phyloP scores from a whole-genome alignment of 2,797 vertebrate genomes.

The Leptodactylus fallax region DNA sequence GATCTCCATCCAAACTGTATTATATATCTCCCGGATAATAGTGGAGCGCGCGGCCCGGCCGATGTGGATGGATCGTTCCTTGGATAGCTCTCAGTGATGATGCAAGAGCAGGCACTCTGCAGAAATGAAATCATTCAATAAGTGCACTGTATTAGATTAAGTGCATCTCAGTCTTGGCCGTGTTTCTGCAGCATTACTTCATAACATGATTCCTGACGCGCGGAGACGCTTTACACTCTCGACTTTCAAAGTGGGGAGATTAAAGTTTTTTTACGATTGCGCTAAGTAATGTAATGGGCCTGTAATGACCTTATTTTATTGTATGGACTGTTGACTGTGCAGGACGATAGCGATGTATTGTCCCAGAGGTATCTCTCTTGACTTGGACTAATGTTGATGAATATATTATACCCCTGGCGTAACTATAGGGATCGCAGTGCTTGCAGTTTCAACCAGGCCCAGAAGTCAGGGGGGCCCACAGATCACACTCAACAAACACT shows the following conservation, averaged over 20 bases:
- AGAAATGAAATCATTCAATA: constrained; percentile 53
- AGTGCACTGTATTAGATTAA: constrained; percentile 56
- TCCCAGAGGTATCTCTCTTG: too few relatives aligned
- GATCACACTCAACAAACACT: too few relatives aligned
- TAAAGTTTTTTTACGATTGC: constrained; percentile 13
- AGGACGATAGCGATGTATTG: too few relatives aligned
- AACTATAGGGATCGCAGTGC: too few relatives aligned
- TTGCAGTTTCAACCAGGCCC: too few relatives aligned
- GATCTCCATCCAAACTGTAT: constrained; percentile 27
- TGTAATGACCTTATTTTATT: not conserved
- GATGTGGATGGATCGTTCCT: not conserved
- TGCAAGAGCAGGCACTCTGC: constrained; percentile 46
- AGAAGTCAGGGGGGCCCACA: too few relatives aligned
- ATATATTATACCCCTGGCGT: too few relatives aligned
- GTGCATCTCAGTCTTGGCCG: constrained; percentile 43
- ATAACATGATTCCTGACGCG: constrained; percentile 32
- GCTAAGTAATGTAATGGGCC: constrained; percentile 26
- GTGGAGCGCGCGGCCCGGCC: not conserved
- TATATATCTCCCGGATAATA: constrained; percentile 28
- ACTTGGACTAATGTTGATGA: too few relatives aligned
- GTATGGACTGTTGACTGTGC: not conserved
- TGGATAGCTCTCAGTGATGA: constrained; percentile 53
- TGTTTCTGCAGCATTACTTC: constrained; percentile 47
- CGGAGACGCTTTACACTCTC: constrained; percentile 32
- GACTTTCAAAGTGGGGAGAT: constrained; percentile 17